Percentiles rank a stretch among this genome's conserved stretches.
These are phyloP conservation scores for Phlogophora meticulosa DNA, from an alignment of 2,888 invertebrate species.

Conservation along the genomic window DNA sequence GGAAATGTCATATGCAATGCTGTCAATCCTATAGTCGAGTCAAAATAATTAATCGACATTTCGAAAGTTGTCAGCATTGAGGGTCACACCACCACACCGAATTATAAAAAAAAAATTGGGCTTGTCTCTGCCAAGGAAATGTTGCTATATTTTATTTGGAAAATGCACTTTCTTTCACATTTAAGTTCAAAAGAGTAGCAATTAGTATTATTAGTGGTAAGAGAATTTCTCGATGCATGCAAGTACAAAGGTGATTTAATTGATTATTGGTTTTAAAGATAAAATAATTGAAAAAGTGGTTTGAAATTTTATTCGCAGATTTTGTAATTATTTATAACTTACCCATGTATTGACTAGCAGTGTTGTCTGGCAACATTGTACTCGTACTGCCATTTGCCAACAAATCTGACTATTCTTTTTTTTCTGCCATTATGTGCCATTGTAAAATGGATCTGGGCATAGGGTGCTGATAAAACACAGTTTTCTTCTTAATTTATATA, in stretches of 20 bases:
- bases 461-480: slow-evolving; percentile 79
- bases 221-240: no score
- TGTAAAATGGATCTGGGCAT: slow-evolving; percentile 84
- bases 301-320: background rate
- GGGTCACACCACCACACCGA: background rate
- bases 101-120: background rate
- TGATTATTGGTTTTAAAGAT: no score
- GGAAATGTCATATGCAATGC: slow-evolving; percentile 26
- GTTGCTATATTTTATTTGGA: slow-evolving; percentile 1
- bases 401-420: slow-evolving; percentile 73
- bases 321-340: background rate
- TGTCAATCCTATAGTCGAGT: slow-evolving; percentile 52
- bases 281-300: no score
- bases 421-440: slow-evolving; percentile 73
- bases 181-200: no score
- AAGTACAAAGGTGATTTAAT: no score
- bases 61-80: background rate
- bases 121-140: slow-evolving; percentile 12
- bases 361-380: slow-evolving; percentile 64
- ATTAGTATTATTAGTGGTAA: no score
- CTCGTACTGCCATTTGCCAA: slow-evolving; percentile 73
- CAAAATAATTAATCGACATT: no score
- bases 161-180: no score
- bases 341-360: background rate
- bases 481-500: slow-evolving; percentile 77